Evolutionary conservation across 2,888 invertebrate species (phyloP).

Genomic region (Spicauda simplicius): DNA sequence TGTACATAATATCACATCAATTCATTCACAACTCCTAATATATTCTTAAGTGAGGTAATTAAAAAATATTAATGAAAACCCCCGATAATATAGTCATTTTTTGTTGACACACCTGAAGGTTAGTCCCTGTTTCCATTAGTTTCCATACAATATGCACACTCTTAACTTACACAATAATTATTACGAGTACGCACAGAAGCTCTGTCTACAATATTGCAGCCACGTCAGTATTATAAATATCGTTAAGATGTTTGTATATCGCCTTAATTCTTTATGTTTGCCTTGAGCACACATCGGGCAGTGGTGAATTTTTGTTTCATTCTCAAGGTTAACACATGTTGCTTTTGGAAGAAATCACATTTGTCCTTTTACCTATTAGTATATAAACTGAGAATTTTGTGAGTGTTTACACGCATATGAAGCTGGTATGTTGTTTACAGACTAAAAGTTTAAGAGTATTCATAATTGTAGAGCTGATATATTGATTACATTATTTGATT

Average conservation of each 20-base stretch:
- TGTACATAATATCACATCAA: too few species aligned
- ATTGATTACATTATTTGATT: too few species aligned
- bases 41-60: too few species aligned
- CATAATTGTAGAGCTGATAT: too few species aligned
- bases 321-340: conserved; percentile 16
- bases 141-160: conserved; percentile 4
- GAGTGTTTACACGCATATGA: too few species aligned
- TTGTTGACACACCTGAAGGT: too few species aligned
- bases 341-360: neutral
- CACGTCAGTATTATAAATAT: conserved; percentile 46
- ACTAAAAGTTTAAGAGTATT: too few species aligned
- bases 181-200: conserved; percentile 35
- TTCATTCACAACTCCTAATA: too few species aligned
- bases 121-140: neutral
- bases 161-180: neutral
- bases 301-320: conserved; percentile 23
- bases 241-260: conserved; percentile 43
- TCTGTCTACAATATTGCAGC: conserved; percentile 36
- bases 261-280: conserved; percentile 41
- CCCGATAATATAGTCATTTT: neutral
- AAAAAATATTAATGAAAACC: too few species aligned
- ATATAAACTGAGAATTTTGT: neutral
- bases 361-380: neutral
- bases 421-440: too few species aligned
- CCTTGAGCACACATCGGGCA: conserved; percentile 28